Percentiles rank a stretch among this genome's conserved stretches.
These are phyloP conservation scores for Hirtodrosophila confusa DNA, from an alignment of 2,888 invertebrate species.

Conservation along the genomic window DNA sequence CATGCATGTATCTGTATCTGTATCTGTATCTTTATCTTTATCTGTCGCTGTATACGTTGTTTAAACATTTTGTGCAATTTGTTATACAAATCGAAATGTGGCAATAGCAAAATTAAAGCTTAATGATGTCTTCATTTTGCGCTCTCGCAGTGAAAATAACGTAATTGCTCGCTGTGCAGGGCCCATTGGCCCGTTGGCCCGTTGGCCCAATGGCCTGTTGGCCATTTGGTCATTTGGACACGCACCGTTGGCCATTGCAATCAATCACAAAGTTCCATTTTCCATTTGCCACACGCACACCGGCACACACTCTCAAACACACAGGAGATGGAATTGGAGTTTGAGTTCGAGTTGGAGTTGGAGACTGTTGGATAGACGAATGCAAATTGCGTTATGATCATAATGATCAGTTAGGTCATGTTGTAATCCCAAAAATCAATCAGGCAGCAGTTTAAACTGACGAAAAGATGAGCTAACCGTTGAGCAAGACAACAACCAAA, in stretches of 20 bases:
- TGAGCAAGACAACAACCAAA: constrained; percentile 41
- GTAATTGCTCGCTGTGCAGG: constrained; percentile 60
- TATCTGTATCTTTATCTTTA: not conserved
- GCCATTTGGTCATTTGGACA: constrained; percentile 61
- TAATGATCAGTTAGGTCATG: constrained; percentile 70
- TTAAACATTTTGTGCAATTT: constrained; percentile 49
- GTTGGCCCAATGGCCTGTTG: constrained; percentile 29
- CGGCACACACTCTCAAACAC: not conserved
- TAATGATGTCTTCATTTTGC: constrained; percentile 76
- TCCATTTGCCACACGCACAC: constrained; percentile 35
- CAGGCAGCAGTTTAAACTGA: constrained; percentile 36
- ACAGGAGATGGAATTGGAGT: constrained; percentile 10
- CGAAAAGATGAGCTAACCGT: constrained; percentile 48
- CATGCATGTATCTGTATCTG: not conserved
- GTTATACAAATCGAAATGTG: constrained; percentile 70
- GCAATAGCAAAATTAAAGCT: constrained; percentile 70
- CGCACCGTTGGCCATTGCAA: constrained; percentile 71
- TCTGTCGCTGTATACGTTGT: not conserved
- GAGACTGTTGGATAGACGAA: constrained; percentile 32
- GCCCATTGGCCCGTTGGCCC: constrained; percentile 21
- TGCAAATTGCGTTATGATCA: constrained; percentile 72
- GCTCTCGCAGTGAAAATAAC: constrained; percentile 67
- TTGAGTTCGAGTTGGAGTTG: not conserved
- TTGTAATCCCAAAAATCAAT: constrained; percentile 64
- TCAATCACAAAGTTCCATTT: constrained; percentile 72